Base-by-base conservation (phyloP, 1,140 invertebrate genomes). In the Conopomorpha cramerella region DNA sequence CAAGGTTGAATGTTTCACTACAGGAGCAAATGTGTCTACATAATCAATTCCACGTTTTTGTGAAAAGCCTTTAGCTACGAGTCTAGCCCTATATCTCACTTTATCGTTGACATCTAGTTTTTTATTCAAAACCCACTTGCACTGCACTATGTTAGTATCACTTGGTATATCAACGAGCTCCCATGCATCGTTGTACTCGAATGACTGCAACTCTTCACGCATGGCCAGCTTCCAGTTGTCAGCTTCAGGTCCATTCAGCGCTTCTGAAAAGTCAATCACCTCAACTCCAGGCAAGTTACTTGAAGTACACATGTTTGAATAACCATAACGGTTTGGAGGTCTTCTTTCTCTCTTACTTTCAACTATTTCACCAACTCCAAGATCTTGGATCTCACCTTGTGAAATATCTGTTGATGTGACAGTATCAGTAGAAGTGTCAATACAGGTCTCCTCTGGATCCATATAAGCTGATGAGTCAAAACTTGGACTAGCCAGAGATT, bases 121-220 rank as follows among this genome's bases (percentile, higher is more conserved):
- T 10, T 37, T 39, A 8, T 30, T 28, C 3, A 46, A 34, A 14
- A 42, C 37, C 39, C 39, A 46, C 11, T 41, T 46, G 31, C 36
- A 38, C 18, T 43, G 29, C 17, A 73, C 53, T 25, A 54, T 34
- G 35, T 48, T 59, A 29, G 38, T 43, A 32, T 43, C 33, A 28
- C 41, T 34, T 33, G 66, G 58, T 27, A 41, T 19, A 15, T 64
- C 45, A n/a, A n/a, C n/a, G n/a, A n/a, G n/a, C n/a, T n/a, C n/a
- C n/a, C n/a, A n/a, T n/a, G n/a, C n/a, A n/a, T 61, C 26, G 33
- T 63, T 65, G 34, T 57, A 44, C 34, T 47, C 28, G 33, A 66
- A 55, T 31, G 41, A 55, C n/a, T 46, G 34, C 17, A 60, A n/a
- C 30, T 63, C 55, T 10, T 60, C 54, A 17, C 38, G 4, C 38